Evolutionary conservation across 2,797 vertebrate species (phyloP).

Genomic region (Lophura swinhoii): DNA sequence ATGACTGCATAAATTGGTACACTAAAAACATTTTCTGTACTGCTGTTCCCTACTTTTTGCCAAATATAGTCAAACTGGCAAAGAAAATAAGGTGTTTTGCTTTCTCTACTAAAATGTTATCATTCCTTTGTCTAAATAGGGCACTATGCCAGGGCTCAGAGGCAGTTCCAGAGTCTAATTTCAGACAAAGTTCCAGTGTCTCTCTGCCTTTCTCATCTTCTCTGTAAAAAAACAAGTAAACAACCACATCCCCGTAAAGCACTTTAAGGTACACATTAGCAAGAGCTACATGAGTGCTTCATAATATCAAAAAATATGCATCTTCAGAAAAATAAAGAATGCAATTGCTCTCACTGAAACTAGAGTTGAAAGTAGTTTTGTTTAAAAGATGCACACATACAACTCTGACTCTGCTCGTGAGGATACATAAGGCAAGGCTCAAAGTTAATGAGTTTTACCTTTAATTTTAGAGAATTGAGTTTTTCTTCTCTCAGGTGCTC

Average conservation of each 20-base stretch:
- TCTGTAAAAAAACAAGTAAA: not conserved
- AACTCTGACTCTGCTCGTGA: not conserved
- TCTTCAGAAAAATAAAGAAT: not conserved
- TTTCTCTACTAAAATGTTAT: not conserved
- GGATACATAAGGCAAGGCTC: not conserved
- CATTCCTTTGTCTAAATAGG: not conserved
- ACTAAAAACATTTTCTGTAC: not conserved
- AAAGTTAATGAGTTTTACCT: slow-evolving; percentile 80
- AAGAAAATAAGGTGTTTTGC: not conserved
- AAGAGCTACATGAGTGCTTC: not conserved
- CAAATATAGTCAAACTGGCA: not conserved
- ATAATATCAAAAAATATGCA: not conserved
- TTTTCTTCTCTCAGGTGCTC: slow-evolving; percentile 98
- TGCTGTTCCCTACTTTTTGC: not conserved
- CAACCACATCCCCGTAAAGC: not conserved
- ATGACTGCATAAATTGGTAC: not conserved
- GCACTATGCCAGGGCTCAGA: not conserved
- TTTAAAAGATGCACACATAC: not conserved
- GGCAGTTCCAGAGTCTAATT: not conserved
- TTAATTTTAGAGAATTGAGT: slow-evolving; percentile 93
- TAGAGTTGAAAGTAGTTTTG: not conserved
- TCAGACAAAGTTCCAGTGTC: not conserved
- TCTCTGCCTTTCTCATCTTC: not conserved
- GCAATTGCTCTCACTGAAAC: not conserved
- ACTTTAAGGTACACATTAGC: not conserved